Conservation (phyloP, 2,888 invertebrate species). For the Chymomyza fuscimana region DNA sequence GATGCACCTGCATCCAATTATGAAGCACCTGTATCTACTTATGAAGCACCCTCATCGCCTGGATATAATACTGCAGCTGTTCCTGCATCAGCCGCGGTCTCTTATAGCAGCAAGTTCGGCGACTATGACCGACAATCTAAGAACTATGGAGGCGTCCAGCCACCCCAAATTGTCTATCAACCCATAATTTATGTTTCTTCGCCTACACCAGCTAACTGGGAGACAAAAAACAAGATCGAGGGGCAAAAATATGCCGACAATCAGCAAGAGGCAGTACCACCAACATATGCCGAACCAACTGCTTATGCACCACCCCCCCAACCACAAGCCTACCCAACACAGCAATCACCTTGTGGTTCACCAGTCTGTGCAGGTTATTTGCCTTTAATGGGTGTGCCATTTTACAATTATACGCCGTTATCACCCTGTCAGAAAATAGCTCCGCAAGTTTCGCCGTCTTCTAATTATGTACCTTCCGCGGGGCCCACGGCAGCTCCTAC, state of each 20-base stretch:
- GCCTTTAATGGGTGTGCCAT: slow-evolving; percentile 46
- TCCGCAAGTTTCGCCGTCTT: slow-evolving; percentile 1
- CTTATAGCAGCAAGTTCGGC: slow-evolving; percentile 36
- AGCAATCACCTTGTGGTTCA: slow-evolving; percentile 29
- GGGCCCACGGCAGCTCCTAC: slow-evolving; percentile 5
- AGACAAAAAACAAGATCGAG: slow-evolving; percentile 10
- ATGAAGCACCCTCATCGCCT: slow-evolving; percentile 10
- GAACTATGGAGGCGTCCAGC: slow-evolving; percentile 33
- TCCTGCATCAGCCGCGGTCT: slow-evolving; percentile 28
- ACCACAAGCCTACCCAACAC: slow-evolving; percentile 21
- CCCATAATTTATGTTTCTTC: slow-evolving; percentile 72
- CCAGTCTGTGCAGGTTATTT: slow-evolving; percentile 43
- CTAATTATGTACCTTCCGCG: slow-evolving; percentile 16
- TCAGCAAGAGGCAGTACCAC: slow-evolving; percentile 6
- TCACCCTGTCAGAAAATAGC: neutral
- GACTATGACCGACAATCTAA: slow-evolving; percentile 32
- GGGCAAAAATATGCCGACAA: slow-evolving; percentile 23
- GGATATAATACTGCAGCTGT: slow-evolving; percentile 27
- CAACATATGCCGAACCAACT: neutral
- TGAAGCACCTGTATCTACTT: slow-evolving; percentile 2
- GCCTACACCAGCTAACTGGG: slow-evolving; percentile 23
- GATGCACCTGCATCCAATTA: slow-evolving; percentile 11
- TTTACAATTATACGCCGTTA: slow-evolving; percentile 28
- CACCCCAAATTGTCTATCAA: slow-evolving; percentile 69
- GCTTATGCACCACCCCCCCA: neutral